phyloP scores from a whole-genome alignment of 2,797 vertebrate species.

The Molothrus ater region DNA sequence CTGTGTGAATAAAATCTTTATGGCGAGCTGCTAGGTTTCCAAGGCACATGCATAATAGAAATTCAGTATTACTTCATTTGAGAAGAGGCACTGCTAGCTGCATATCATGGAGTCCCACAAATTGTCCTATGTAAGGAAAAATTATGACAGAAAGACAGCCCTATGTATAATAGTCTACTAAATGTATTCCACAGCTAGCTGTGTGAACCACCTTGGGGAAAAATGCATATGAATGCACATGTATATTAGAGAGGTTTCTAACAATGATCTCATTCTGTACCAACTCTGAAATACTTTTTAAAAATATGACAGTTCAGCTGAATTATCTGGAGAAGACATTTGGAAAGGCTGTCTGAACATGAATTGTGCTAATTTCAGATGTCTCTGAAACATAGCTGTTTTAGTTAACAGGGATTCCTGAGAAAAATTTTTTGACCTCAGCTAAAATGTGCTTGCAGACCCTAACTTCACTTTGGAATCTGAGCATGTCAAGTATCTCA shows the following conservation, averaged over 20 bases:
- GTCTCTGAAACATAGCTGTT: not conserved
- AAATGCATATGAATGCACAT: conserved; percentile 53
- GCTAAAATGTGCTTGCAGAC: not conserved
- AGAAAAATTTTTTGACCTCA: not conserved
- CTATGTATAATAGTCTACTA: conserved; percentile 33
- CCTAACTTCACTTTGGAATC: not conserved
- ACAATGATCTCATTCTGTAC: conserved; percentile 66
- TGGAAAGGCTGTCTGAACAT: conserved; percentile 42
- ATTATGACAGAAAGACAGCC: conserved; percentile 68
- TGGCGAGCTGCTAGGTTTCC: conserved; percentile 77
- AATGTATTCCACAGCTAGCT: conserved; percentile 60
- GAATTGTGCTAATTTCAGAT: conserved; percentile 31
- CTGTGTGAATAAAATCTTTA: conserved; percentile 81
- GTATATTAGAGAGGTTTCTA: conserved; percentile 59
- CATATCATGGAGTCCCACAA: conserved; percentile 75
- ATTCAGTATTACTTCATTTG: conserved; percentile 78
- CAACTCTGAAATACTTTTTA: conserved; percentile 48
- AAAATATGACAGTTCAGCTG: conserved; percentile 60
- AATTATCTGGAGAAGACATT: conserved; percentile 59
- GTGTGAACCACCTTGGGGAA: conserved; percentile 58
- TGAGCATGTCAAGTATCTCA: not conserved
- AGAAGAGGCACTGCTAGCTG: conserved; percentile 66
- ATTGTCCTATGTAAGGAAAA: conserved; percentile 74
- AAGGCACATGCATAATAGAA: conserved; percentile 80
- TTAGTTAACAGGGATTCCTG: conserved; percentile 7